A percentile compares a stretch with the other conserved stretches of the same genome.
These are phyloP conservation scores for Muscicapa comitata DNA, from an alignment of 2,797 vertebrate genomes.

Conservation along the genomic window DNA sequence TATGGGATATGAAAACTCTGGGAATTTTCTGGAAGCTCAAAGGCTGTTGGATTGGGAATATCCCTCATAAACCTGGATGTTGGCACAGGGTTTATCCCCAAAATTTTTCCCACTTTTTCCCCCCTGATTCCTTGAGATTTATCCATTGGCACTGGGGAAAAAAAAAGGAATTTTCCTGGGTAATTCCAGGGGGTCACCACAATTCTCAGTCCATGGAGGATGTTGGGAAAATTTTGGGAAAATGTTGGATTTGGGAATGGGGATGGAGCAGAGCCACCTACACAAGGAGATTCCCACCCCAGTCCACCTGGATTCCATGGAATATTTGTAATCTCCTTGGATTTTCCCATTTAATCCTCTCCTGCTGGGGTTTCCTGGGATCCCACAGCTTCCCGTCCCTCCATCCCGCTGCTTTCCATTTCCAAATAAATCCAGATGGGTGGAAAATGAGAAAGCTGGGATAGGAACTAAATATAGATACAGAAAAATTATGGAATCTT, in stretches of 20 bases:
- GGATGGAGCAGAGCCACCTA: fast-evolving
- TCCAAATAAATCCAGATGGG: not conserved
- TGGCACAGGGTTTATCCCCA: fast-evolving
- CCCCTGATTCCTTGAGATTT: not conserved
- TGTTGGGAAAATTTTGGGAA: too few relatives aligned
- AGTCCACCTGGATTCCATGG: fast-evolving
- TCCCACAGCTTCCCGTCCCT: not conserved
- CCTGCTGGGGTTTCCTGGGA: not conserved
- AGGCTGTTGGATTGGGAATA: fast-evolving
- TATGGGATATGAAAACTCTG: not conserved
- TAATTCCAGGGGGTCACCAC: not conserved
- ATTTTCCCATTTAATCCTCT: not conserved
- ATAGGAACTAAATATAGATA: not conserved
- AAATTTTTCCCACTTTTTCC: fast-evolving
- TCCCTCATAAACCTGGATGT: not conserved
- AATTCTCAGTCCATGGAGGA: fast-evolving
- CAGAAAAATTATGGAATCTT: not conserved
- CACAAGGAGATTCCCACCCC: not conserved
- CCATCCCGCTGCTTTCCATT: not conserved
- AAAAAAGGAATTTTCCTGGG: not conserved
- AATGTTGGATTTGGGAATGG: not conserved
- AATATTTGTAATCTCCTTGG: not conserved
- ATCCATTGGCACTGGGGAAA: not conserved
- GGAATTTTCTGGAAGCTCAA: not conserved
- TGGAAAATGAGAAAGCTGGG: not conserved